A percentile compares a stretch with the other conserved stretches of the same genome.
Conservation (phyloP, 2,888 invertebrate species). For the Melanchra persicariae region DNA sequence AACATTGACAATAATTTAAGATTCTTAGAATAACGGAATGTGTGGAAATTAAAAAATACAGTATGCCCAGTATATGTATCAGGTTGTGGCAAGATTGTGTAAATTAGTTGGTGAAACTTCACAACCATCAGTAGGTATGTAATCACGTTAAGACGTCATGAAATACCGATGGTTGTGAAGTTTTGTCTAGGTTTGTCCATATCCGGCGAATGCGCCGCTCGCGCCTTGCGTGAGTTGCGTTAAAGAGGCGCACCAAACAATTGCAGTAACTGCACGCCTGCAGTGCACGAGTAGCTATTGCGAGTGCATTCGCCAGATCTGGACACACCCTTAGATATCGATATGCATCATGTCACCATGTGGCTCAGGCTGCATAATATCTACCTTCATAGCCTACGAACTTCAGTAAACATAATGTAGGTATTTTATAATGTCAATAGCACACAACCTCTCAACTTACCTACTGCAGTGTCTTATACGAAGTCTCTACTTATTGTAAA, state of each 20-base stretch:
- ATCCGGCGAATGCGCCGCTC: no score
- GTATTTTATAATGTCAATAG: slow-evolving; percentile 1
- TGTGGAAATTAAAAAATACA: slow-evolving; percentile 26
- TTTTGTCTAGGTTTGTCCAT: no score
- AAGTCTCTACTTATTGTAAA: background rate
- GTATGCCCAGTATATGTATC: background rate
- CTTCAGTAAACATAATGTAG: background rate
- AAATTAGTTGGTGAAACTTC: background rate
- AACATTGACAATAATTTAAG: background rate
- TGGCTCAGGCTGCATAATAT: background rate
- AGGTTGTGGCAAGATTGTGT: no score
- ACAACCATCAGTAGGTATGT: background rate
- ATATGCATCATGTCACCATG: no score
- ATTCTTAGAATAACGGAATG: slow-evolving; percentile 57
- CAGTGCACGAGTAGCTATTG: no score
- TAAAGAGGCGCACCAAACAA: no score
- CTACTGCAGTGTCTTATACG: slow-evolving; percentile 1
- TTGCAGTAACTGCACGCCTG: no score
- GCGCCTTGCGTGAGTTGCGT: no score
- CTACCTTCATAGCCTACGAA: background rate
- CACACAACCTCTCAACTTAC: slow-evolving; percentile 47
- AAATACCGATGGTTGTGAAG: no score
- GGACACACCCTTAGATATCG: no score
- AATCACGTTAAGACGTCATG: background rate
- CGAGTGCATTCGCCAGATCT: no score